Base-by-base conservation (phyloP, 1,140 invertebrate species). In the Watersipora subatra region DNA sequence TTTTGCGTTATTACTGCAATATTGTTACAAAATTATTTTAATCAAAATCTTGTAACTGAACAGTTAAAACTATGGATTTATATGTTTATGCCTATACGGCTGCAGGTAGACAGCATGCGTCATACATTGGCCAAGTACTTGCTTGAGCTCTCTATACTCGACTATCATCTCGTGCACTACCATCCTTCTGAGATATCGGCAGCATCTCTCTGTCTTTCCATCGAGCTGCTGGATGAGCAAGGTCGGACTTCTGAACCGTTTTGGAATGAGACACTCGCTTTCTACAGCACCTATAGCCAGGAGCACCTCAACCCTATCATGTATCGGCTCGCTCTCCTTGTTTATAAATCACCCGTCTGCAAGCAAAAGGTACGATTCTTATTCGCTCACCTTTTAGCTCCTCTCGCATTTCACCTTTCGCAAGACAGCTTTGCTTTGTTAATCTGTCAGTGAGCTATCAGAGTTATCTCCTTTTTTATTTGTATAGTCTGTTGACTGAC, bases 101-200 rank as follows among this genome's bases (percentile, higher is more conserved):
- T 55, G 46, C 46, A 85, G 75, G 87, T 87, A 7, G 85, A 84
- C 70, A 77, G 86, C 19, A 83, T 83, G 64, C 86, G 89, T 74
- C 92, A 97, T 76, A 87, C 86, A 59, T 80, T 95, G 75, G 91
- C 91, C 3, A 97, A 97, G 81, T 97, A 94, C 76, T 86, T 97
- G 62, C 84, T 93, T 70, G 94, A 98, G 78, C 78, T 97, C 28
- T 84, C 87, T 66, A 79, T 94, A 55, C 77, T 92, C 17, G 87
- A 94, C 57, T 93, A 94, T 75, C 83, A 87, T 29, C 84, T 93
- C 80, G 85, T 86, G 27, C 87, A 91, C 73, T 85, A 88, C 73
- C 81, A 83, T 63, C 92, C 94, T 2, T 97, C 93, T 17, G 69
- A 86, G n/a, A 78, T 88, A 56, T 89, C 89, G 61, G 89, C 89